Evolutionary conservation across 2,888 invertebrate species (phyloP), one percentile per base, ranked within the genome.

Genomic region (Timema cristinae): DNA sequence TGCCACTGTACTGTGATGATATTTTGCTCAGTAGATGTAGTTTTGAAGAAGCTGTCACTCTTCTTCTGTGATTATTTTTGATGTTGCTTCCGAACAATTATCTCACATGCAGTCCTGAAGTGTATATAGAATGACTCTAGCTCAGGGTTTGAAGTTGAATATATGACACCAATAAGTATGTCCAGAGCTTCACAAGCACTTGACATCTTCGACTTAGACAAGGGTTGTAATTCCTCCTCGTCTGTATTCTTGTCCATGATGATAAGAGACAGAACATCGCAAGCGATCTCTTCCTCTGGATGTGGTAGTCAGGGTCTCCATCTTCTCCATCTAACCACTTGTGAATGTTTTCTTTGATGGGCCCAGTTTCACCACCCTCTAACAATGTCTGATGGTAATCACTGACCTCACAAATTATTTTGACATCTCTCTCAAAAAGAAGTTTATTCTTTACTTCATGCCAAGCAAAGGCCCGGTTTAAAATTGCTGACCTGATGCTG

Each of bases 401-500:
- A 8, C 13, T 13, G 54, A n/a, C 13, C n/a, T 68, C 63, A 63
- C 6, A 66, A 49, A 47, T 11, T 10, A 48, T 32, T 9, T 11
- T 47, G 8, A n/a, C n/a, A 7, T 66, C 66, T 16, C n/a, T 11
- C 13, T 51, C 70, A 50, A 47, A 50, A 5, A 66, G 16, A 13
- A 63, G 16, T 32, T 63, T 16, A 13, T 63, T 63, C 63, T 59
- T 59, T 8, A 63, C 51, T 51, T 51, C 66, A 7, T 70, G 63
- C 66, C 66, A 66, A 11, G 51, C 32, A 15, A 0, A 6, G 10
- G 63, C 32, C 63, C 50, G 63, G 32, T 51, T 70, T 16, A 63
- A 70, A 16, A 70, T 70, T 9, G 63, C 63, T 8, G 66, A 70
- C 32, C 49, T 63, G 0, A 59, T 69, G 48, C n/a, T 68, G 47